Evolutionary conservation across 2,888 invertebrate species (phyloP).

Genomic region (Melinaea menophilus): DNA sequence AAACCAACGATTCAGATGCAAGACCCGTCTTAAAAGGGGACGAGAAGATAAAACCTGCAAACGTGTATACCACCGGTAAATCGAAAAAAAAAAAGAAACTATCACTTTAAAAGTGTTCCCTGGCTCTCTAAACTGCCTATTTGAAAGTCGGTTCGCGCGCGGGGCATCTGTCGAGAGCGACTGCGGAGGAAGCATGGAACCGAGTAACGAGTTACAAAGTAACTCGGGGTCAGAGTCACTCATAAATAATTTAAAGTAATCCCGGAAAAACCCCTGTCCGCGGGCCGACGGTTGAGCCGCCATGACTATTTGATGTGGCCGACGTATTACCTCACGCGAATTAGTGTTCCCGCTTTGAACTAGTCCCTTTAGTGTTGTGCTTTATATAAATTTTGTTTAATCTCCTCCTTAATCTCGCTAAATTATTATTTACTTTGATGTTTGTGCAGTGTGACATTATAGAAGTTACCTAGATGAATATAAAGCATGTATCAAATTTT

Average conservation of each 20-base stretch:
- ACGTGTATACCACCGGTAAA: slow-evolving; percentile 57
- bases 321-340: slow-evolving; percentile 55
- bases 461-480: neutral
- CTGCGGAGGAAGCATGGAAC: slow-evolving; percentile 36
- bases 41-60: slow-evolving; percentile 50
- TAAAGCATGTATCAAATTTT: neutral
- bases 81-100: slow-evolving; percentile 62
- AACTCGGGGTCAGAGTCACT: slow-evolving; percentile 65
- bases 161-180: slow-evolving; percentile 42
- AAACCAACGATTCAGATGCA: slow-evolving; percentile 44
- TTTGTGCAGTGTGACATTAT: neutral
- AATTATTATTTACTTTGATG: slow-evolving; percentile 11
- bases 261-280: slow-evolving; percentile 71
- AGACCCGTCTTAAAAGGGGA: slow-evolving; percentile 39
- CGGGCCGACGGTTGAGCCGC: slow-evolving; percentile 50
- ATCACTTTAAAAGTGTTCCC: slow-evolving; percentile 65
- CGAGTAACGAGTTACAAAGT: slow-evolving; percentile 44
- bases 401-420: slow-evolving; percentile 15
- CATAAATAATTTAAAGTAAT: slow-evolving; percentile 77
- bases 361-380: slow-evolving; percentile 32
- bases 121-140: slow-evolving; percentile 57
- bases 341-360: slow-evolving; percentile 48
- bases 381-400: slow-evolving; percentile 30
- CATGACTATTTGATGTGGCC: slow-evolving; percentile 66
- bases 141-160: slow-evolving; percentile 61